Conservation (phyloP, 2,113 vertebrate species). For the Motacilla tschutschensis region DNA sequence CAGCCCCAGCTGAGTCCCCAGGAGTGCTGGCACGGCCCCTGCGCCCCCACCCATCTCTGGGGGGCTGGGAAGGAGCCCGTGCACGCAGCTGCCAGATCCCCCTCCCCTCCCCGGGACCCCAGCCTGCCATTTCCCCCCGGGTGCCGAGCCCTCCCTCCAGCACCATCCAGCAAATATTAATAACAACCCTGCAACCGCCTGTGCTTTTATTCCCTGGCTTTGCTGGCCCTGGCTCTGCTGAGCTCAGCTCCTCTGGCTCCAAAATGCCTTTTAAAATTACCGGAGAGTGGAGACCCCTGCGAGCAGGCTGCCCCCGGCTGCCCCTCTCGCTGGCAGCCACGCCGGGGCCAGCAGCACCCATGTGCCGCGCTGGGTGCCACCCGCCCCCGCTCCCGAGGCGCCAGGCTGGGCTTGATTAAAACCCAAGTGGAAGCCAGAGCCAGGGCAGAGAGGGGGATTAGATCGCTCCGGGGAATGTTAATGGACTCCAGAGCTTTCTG, state of each 20-base stretch:
- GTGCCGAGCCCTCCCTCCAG: not conserved
- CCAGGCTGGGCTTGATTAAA: slow-evolving; percentile 55
- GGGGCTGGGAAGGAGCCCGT: not conserved
- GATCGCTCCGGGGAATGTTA: slow-evolving; percentile 39
- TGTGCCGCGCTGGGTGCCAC: not conserved
- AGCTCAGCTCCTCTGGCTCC: slow-evolving; percentile 59
- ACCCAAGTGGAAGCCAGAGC: slow-evolving; percentile 26
- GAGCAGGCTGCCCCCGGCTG: not conserved
- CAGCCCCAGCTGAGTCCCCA: not conserved
- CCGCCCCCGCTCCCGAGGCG: not conserved
- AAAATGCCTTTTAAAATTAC: slow-evolving; percentile 44
- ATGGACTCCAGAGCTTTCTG: slow-evolving; percentile 47
- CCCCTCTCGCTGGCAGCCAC: not conserved
- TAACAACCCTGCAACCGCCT: slow-evolving; percentile 1
- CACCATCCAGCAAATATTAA: slow-evolving; percentile 14
- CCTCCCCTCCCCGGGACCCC: not conserved
- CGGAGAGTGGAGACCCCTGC: slow-evolving; percentile 28
- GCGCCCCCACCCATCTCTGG: not conserved
- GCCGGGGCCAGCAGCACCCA: not conserved
- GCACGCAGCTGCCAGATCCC: not conserved
- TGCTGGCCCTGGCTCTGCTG: slow-evolving; percentile 51
- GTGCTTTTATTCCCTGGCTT: slow-evolving; percentile 26
- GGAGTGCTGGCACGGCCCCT: not conserved
- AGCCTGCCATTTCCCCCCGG: not conserved
- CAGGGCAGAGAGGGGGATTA: slow-evolving; percentile 42